A percentile compares a stretch with the other conserved stretches of the same genome.
phyloP scores from a whole-genome alignment of 2,113 vertebrate species.

The Pelmatolapia mariae region DNA sequence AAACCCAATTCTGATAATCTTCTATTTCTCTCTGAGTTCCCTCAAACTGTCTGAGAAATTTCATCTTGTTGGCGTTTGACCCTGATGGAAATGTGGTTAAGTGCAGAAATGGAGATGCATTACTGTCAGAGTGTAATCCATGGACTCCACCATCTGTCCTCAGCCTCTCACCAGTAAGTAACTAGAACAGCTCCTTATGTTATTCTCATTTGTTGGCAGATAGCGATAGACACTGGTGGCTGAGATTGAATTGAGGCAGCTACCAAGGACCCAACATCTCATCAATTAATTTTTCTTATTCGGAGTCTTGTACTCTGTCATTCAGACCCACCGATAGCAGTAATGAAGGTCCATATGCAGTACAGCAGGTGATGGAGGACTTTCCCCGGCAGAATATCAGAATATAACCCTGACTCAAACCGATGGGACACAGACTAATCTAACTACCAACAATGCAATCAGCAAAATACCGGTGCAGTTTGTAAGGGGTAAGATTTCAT shows the following conservation, averaged over 20 bases:
- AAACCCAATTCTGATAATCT: not conserved
- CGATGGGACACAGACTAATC: rapidly evolving
- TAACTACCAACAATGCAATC: not conserved
- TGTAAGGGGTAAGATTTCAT: not conserved
- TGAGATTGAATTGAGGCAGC: not conserved
- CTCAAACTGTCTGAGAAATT: slow-evolving; percentile 23
- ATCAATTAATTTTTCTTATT: not conserved
- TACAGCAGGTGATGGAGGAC: slow-evolving; percentile 56
- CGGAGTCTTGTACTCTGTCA: slow-evolving; percentile 16
- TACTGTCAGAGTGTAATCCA: not conserved
- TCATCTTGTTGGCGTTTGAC: slow-evolving; percentile 19
- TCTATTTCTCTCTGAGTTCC: not conserved
- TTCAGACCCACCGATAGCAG: not conserved
- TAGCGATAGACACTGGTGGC: not conserved
- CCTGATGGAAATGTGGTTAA: slow-evolving; percentile 14
- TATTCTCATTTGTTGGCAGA: not conserved
- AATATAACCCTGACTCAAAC: not conserved
- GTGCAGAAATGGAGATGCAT: not conserved
- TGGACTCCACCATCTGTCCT: not conserved
- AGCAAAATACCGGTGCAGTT: slow-evolving; percentile 49
- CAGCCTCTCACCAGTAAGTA: not conserved
- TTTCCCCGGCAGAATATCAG: slow-evolving; percentile 8
- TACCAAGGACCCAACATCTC: not conserved
- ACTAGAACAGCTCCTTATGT: not conserved
- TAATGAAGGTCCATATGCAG: not conserved